Evolutionary conservation across 2,797 vertebrate genomes (phyloP).

Genomic region (Oreortyx pictus): DNA sequence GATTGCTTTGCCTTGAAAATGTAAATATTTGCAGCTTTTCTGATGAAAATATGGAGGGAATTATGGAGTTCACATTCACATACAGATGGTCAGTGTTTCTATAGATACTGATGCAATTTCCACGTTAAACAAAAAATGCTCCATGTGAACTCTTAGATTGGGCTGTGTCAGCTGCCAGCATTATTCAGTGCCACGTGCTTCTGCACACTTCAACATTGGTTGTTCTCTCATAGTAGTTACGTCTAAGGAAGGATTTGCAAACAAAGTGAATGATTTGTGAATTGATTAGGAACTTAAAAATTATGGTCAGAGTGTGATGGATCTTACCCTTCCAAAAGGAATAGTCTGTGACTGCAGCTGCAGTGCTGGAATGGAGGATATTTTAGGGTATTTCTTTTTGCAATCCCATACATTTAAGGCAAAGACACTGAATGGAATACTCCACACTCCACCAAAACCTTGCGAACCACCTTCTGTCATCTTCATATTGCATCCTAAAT

Average conservation of each 20-base stretch:
- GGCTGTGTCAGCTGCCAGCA: not conserved
- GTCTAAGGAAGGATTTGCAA: not conserved
- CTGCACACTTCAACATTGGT: not conserved
- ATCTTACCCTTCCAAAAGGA: not conserved
- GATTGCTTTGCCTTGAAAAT: not conserved
- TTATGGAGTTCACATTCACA: not conserved
- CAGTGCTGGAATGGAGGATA: not conserved
- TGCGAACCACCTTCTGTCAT: not conserved
- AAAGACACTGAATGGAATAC: not conserved
- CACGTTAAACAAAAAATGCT: not conserved
- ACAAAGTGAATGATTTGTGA: not conserved
- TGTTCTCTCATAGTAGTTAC: not conserved
- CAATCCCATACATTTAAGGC: not conserved
- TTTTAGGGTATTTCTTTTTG: not conserved
- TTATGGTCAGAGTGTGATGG: not conserved
- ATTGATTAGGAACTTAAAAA: conserved; percentile 12
- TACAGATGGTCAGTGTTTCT: not conserved
- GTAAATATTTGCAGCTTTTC: not conserved
- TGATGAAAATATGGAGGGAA: not conserved
- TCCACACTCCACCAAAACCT: not conserved
- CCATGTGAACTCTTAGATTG: not conserved
- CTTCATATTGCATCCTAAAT: not conserved
- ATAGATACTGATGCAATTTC: not conserved
- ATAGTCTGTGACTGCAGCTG: not conserved
- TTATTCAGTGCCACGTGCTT: not conserved